Conservation (phyloP, 2,113 vertebrate genomes). For the Zosterops japonicus region DNA sequence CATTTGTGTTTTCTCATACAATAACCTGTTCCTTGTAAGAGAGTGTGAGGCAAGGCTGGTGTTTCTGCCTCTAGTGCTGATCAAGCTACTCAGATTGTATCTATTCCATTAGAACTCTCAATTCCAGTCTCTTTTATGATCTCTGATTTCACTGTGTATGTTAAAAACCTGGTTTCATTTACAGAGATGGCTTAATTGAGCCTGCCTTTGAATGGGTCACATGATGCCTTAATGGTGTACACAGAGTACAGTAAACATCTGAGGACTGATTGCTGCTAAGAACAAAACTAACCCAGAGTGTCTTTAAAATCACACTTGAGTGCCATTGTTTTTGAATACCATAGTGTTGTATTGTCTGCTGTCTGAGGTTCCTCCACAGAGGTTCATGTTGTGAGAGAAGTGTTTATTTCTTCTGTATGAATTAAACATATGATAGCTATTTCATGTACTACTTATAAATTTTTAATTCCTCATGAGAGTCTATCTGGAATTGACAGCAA, state of each 20-base stretch:
- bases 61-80: not conserved
- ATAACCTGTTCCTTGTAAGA: not conserved
- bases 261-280: conserved; percentile 19
- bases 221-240: conserved; percentile 27
- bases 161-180: conserved; percentile 27
- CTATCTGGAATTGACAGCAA: not conserved
- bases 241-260: conserved; percentile 29
- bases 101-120: not conserved
- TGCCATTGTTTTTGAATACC: not conserved
- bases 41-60: not conserved
- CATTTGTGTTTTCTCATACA: not conserved
- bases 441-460: not conserved
- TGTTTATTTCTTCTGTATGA: conserved; percentile 30
- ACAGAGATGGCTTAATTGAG: conserved; percentile 7
- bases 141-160: not conserved
- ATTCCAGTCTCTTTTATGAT: conserved; percentile 1
- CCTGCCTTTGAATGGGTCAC: conserved; percentile 9
- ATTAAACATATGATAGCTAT: conserved; percentile 45
- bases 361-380: not conserved
- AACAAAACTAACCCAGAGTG: conserved; percentile 11
- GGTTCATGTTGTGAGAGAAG: not conserved
- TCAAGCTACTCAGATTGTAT: not conserved
- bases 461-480: conserved; percentile 47
- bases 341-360: not conserved
- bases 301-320: conserved; percentile 7